phyloP scores from a whole-genome alignment of 2,888 invertebrate genomes.

The Hypomecis punctinalis region DNA sequence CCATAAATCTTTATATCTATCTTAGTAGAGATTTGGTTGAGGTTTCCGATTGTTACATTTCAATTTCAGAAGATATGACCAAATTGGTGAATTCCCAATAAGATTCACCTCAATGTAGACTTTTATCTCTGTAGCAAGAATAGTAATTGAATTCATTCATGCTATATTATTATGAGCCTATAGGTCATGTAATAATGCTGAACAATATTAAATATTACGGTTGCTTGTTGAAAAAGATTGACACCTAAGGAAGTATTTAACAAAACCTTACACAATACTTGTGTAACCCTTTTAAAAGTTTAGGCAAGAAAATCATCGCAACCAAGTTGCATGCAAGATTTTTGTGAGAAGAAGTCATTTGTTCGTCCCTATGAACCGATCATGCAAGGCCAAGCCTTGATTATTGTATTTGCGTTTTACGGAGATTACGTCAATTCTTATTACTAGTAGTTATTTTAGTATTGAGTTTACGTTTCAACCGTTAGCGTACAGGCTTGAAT shows the following conservation, averaged over 20 bases:
- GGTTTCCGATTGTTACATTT: background rate
- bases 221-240: too few relatives aligned
- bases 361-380: constrained; percentile 65
- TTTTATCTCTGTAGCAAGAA: too few relatives aligned
- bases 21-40: background rate
- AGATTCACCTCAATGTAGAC: too few relatives aligned
- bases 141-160: too few relatives aligned
- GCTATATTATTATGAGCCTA: too few relatives aligned
- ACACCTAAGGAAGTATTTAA: too few relatives aligned
- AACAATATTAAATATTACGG: too few relatives aligned
- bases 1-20: constrained; percentile 26
- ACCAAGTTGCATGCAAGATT: constrained; percentile 48
- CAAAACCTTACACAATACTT: too few relatives aligned
- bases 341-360: constrained; percentile 58
- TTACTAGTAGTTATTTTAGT: background rate
- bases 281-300: background rate
- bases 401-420: constrained; percentile 60
- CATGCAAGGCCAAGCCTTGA: constrained; percentile 71
- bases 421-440: constrained; percentile 55
- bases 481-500: too few relatives aligned
- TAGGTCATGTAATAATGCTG: too few relatives aligned
- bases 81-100: too few relatives aligned
- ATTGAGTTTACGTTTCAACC: too few relatives aligned
- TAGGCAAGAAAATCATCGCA: constrained; percentile 44
- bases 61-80: background rate